These are phyloP conservation scores for Actenoides lindsayi DNA, from an alignment of 2,113 vertebrate species.

Conservation along the genomic window DNA sequence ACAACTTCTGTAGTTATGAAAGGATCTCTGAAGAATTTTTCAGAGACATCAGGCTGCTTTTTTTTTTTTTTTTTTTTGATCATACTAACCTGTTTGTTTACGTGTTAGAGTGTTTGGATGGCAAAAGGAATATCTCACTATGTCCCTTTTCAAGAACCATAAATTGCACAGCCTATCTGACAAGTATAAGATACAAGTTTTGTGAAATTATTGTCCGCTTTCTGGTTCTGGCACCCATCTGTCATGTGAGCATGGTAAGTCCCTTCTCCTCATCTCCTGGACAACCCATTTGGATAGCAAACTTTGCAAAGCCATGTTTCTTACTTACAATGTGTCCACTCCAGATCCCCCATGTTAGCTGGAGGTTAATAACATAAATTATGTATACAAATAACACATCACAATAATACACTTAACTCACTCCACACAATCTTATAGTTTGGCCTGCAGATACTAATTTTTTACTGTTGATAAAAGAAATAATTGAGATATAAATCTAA, in stretches of 20 bases:
- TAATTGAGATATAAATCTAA: background rate
- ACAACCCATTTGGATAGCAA: background rate
- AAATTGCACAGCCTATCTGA: background rate
- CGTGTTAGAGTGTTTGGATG: background rate
- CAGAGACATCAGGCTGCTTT: background rate
- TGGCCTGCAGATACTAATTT: background rate
- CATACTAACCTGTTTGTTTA: background rate
- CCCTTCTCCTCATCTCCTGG: background rate
- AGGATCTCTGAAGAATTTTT: background rate
- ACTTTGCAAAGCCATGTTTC: background rate
- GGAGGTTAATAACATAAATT: background rate
- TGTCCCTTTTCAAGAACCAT: background rate
- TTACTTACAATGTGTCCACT: fast-evolving
- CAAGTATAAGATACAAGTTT: background rate
- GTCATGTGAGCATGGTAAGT: background rate
- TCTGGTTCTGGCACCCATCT: background rate
- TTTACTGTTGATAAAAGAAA: background rate
- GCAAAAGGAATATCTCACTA: background rate
- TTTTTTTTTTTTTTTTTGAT: background rate
- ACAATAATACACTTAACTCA: background rate
- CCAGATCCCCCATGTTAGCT: background rate
- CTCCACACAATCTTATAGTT: background rate
- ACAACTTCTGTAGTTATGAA: background rate
- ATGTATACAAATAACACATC: background rate
- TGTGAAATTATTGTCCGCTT: background rate